A percentile compares a stretch with the other conserved stretches of the same genome.
Conservation (phyloP, 2,113 vertebrate species). For the Marmota monax region DNA sequence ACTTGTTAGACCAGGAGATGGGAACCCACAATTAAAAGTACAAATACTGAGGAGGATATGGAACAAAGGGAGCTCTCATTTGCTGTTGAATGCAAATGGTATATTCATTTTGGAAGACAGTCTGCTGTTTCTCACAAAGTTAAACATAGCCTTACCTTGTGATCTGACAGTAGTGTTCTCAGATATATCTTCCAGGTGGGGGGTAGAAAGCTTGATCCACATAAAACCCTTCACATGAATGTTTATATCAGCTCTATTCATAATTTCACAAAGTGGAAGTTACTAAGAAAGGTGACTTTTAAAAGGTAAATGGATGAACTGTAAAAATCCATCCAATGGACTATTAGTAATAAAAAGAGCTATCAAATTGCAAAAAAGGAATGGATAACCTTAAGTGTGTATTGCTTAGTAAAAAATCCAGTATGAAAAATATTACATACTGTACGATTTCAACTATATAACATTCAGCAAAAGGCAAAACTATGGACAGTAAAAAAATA, state of each 20-base stretch:
- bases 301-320: conserved; percentile 34
- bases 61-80: not conserved
- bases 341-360: not conserved
- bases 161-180: not conserved
- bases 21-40: not conserved
- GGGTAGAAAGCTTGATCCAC: not conserved
- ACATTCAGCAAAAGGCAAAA: conserved; percentile 13
- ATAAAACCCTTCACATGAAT: not conserved
- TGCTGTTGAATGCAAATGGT: not conserved
- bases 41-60: not conserved
- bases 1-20: not conserved
- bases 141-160: not conserved
- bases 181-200: not conserved
- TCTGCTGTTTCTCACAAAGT: not conserved
- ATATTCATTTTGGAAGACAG: not conserved
- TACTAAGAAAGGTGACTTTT: not conserved
- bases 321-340: not conserved
- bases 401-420: conserved; percentile 41
- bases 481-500: not conserved
- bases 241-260: not conserved
- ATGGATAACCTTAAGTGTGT: not conserved
- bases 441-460: not conserved
- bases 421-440: not conserved
- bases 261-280: conserved; percentile 35
- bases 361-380: not conserved